These are phyloP conservation scores for Epizoanthus illoricatus DNA, from an alignment of 92 coral and sea anemone genomes.

Conservation along the genomic window DNA sequence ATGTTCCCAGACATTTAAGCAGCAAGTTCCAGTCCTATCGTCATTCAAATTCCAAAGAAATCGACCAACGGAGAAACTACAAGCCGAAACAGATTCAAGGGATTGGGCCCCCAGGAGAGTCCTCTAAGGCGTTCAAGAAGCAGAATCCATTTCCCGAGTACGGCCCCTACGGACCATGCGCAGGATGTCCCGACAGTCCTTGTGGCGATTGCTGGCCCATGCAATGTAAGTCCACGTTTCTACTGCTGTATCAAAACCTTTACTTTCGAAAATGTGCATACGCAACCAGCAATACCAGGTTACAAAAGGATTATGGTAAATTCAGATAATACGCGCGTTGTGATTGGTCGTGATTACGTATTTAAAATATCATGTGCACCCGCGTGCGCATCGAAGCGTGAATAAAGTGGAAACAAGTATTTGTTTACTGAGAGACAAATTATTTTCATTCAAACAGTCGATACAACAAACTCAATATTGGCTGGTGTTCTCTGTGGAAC, in stretches of 20 bases:
- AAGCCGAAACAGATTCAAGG: not conserved
- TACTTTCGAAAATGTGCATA: no score
- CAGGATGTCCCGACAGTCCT: slow-evolving; percentile 2
- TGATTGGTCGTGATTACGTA: no score
- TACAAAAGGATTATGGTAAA: no score
- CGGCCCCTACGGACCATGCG: slow-evolving; percentile 7
- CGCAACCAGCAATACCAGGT: no score
- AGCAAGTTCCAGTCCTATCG: not conserved
- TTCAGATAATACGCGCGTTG: no score
- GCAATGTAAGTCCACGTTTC: not conserved
- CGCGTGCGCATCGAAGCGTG: no score
- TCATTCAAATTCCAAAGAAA: not conserved
- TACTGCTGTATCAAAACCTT: not conserved
- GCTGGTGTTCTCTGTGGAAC: no score
- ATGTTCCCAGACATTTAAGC: not conserved
- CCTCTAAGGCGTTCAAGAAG: not conserved
- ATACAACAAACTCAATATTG: no score
- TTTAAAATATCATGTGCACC: no score
- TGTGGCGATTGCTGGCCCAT: not conserved
- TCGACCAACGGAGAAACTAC: not conserved
- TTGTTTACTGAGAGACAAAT: no score
- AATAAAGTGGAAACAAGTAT: no score
- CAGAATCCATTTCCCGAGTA: slow-evolving; percentile 27
- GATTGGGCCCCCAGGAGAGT: slow-evolving; percentile 4
- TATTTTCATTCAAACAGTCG: no score